Base-by-base conservation (phyloP, 2,888 invertebrate species). In the Metacarcinus magister region DNA sequence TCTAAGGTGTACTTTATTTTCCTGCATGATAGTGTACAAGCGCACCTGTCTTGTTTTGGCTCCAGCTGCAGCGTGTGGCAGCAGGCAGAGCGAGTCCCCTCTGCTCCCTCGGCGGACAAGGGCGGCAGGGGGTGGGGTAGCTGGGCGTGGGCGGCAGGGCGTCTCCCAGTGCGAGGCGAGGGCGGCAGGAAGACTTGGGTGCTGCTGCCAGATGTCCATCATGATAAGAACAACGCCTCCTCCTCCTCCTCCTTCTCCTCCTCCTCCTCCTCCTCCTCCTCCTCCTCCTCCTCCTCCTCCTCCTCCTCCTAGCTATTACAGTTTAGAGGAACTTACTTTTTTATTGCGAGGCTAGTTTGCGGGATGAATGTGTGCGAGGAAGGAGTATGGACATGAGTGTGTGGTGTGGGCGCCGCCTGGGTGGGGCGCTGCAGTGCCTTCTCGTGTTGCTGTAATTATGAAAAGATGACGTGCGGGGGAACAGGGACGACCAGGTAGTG, bases 131-230 rank as follows among this genome's bases (percentile, higher is more conserved):
- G 19, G 23, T 23, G 16, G 87, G 87, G 87, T 39, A 8, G 87
- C 87, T 4, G 87, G 87, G 87, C 87, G 87, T 87, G 87, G 87
- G 87, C 32, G 87, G 87, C 39, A 87, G 87, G 87, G 87, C 32
- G 87, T 87, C 32, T 87, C 87, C 82, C 87, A 10, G 87, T 23
- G 87, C 16, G 32, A 32, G 87, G 87, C 87, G 87, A 87, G 87
- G 87, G 75, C 75, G 75, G 28, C 75, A 75, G 75, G 75, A 75
- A 75, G 75, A n/a, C 75, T 75, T 75, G 75, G 75, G 87, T 87
- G 87, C 87, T 39, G 87, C 87, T 87, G 87, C 87, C 87, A 87
- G 87, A 87, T 87, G 16, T 39, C 87, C 87, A 39, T 87, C 87
- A 87, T 87, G 87, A 87, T 87, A 87, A 87, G 39, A 87, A 87